A percentile compares a stretch with the other conserved stretches of the same genome.
Evolutionary conservation across 1,140 invertebrate species (phyloP).

Genomic region (Pseudomyrmex cubaensis): DNA sequence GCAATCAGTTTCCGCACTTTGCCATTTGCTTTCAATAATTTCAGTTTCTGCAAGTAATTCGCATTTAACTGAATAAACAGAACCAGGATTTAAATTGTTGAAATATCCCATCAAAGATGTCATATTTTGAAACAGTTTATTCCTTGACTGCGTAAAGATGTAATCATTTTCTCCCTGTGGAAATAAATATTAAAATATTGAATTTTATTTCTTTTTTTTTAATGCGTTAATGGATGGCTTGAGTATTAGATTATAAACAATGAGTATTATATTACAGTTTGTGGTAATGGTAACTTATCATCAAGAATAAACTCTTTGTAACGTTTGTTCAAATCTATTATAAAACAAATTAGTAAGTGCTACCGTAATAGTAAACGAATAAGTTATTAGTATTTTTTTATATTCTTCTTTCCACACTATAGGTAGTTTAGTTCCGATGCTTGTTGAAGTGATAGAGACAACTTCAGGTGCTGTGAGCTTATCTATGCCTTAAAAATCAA

Average conservation of each 20-base stretch:
- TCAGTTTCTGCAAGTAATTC: neutral
- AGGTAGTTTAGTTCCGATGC: slow-evolving; percentile 4
- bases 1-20: slow-evolving; percentile 8
- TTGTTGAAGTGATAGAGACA: slow-evolving; percentile 37
- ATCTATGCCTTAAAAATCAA: slow-evolving; percentile 21
- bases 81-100: neutral
- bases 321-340: too few relatives aligned
- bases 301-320: too few relatives aligned
- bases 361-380: slow-evolving; percentile 30
- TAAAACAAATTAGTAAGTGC: neutral
- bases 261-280: too few relatives aligned
- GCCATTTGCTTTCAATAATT: neutral
- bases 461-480: neutral
- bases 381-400: neutral
- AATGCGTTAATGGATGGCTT: neutral
- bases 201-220: neutral
- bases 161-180: neutral
- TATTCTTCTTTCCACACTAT: slow-evolving; percentile 27
- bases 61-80: neutral
- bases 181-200: neutral
- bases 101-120: slow-evolving; percentile 7
- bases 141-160: neutral
- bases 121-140: neutral
- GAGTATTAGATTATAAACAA: too few relatives aligned
- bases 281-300: too few relatives aligned